Percentiles rank a stretch among this genome's conserved stretches.
Evolutionary conservation across 2,888 invertebrate genomes (phyloP).

Genomic region (Chloromyia formosa): DNA sequence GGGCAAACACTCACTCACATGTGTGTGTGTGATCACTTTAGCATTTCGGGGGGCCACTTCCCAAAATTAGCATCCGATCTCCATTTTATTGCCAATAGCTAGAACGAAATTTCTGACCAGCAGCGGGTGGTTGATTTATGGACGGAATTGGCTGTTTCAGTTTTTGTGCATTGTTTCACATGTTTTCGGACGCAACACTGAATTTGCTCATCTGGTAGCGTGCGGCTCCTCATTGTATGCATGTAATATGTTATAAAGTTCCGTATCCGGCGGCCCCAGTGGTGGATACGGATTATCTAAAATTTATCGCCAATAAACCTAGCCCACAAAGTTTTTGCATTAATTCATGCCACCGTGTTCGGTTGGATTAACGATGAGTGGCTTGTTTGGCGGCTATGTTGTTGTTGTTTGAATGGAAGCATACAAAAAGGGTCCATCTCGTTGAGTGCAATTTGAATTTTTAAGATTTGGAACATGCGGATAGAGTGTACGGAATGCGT

Average conservation of each 20-base stretch:
- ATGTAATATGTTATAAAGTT: constrained; percentile 13
- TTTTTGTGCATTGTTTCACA: constrained; percentile 36
- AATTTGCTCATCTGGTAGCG: not conserved
- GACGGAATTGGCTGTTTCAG: constrained; percentile 23
- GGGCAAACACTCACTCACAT: no score
- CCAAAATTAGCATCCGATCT: constrained; percentile 14
- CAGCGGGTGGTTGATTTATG: constrained; percentile 21
- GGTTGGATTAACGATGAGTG: constrained; percentile 5
- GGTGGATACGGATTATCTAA: not conserved
- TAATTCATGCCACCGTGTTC: constrained; percentile 16
- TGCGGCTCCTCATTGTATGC: not conserved
- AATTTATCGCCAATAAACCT: constrained; percentile 28
- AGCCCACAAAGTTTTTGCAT: constrained; percentile 10
- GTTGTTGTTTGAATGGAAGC: not conserved
- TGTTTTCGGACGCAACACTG: constrained; percentile 5
- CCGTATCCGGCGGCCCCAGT: constrained; percentile 14
- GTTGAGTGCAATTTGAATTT: not conserved
- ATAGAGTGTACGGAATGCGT: not conserved
- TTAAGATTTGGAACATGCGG: not conserved
- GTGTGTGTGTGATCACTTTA: not conserved
- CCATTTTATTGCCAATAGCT: constrained; percentile 2
- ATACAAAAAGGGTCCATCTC: not conserved
- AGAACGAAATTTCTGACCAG: not conserved
- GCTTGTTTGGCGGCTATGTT: not conserved
- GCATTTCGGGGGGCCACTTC: not conserved